These are phyloP conservation scores for Oenanthe oenanthe DNA, from an alignment of 2,113 vertebrate genomes.

Conservation along the genomic window DNA sequence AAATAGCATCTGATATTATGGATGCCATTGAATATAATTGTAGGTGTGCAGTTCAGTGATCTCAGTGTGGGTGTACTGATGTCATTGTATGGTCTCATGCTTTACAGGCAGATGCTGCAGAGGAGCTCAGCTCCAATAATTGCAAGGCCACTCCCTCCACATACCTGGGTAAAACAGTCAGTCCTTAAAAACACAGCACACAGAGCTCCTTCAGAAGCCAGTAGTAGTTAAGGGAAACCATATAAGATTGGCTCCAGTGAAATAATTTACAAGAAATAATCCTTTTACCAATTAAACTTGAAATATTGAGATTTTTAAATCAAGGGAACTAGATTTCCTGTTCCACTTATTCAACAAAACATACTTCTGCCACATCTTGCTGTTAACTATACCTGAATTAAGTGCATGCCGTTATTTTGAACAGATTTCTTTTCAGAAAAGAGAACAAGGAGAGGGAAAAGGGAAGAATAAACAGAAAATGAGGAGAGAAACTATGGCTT, in stretches of 20 bases:
- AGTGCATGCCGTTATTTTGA: background rate
- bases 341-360: background rate
- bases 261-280: background rate
- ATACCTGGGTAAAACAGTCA: background rate
- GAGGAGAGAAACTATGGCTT: background rate
- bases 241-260: background rate
- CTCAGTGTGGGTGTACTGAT: background rate
- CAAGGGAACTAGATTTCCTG: background rate
- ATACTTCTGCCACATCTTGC: background rate
- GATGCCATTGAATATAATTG: background rate
- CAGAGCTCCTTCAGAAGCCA: background rate
- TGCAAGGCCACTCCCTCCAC: background rate
- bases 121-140: background rate
- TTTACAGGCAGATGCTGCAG: background rate
- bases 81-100: background rate
- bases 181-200: background rate
- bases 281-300: background rate
- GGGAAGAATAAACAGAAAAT: slow-evolving; percentile 31
- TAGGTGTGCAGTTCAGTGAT: background rate
- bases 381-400: background rate
- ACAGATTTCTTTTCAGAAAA: background rate
- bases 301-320: background rate
- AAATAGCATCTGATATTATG: background rate
- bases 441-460: background rate
- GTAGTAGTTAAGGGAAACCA: background rate